A percentile compares a stretch with the other conserved stretches of the same genome.
Evolutionary conservation across 2,113 vertebrate species (phyloP).

Genomic region (Ameiurus melas): DNA sequence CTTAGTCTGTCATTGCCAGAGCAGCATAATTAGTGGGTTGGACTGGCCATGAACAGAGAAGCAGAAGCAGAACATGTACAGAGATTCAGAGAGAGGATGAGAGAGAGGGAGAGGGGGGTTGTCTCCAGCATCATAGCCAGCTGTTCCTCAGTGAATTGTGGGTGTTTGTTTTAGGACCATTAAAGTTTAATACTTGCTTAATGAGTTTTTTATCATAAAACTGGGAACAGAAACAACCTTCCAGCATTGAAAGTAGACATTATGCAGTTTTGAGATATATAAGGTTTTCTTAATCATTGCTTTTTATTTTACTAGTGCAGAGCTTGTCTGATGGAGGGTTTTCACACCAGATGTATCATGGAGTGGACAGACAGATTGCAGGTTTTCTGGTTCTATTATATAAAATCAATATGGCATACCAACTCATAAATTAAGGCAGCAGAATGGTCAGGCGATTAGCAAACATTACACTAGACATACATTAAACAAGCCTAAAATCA

Average conservation of each 20-base stretch:
- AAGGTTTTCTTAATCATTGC: background rate
- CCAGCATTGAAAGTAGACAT: background rate
- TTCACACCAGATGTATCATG: background rate
- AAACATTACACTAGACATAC: background rate
- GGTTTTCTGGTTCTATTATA: background rate
- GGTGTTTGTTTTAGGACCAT: background rate
- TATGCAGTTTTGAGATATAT: constrained; percentile 1
- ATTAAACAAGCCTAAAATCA: background rate
- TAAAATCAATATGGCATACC: background rate
- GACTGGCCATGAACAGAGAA: background rate
- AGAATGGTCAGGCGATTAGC: background rate
- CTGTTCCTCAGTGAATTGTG: background rate
- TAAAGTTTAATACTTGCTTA: background rate
- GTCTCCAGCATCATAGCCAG: constrained; percentile 6
- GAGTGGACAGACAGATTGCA: background rate
- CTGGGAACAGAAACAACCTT: background rate
- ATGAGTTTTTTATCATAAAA: constrained; percentile 7
- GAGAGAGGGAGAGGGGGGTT: background rate
- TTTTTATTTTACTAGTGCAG: background rate
- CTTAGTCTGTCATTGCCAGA: background rate
- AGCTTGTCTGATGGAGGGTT: background rate
- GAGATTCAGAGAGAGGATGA: background rate
- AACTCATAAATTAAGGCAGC: background rate
- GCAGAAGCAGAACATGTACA: background rate
- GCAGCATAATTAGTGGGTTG: constrained; percentile 26